Conservation (phyloP, 2,797 vertebrate genomes). For the Siniperca undulata region DNA sequence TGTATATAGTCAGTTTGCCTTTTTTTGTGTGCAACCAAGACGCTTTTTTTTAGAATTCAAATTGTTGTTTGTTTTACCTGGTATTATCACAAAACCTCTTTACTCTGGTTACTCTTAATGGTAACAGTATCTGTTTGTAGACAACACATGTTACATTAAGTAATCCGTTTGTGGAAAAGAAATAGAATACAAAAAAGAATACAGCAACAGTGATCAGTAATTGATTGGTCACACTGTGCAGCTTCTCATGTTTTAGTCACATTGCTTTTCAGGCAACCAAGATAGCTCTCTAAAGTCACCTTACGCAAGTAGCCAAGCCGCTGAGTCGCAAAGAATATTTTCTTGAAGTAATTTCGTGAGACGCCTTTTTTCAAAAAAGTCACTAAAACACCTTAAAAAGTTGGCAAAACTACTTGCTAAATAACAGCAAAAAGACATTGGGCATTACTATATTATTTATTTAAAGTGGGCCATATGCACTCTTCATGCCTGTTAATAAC, state of each 20-base stretch:
- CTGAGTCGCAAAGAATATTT: neutral
- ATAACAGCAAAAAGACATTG: neutral
- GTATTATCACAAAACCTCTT: too few relatives aligned
- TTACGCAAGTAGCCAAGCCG: neutral
- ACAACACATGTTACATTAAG: neutral
- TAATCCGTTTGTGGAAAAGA: neutral
- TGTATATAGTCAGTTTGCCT: neutral
- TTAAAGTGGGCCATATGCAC: neutral
- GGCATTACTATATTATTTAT: neutral
- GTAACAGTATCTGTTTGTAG: neutral
- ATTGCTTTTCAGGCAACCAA: neutral
- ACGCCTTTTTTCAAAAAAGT: neutral
- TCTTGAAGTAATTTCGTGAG: neutral
- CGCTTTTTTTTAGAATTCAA: too few relatives aligned
- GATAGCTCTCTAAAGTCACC: neutral
- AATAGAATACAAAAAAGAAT: neutral
- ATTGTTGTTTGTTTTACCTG: too few relatives aligned
- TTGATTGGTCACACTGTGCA: neutral
- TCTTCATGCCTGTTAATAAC: constrained; percentile 2
- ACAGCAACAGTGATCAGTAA: neutral
- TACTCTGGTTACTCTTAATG: too few relatives aligned
- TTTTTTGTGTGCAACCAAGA: neutral
- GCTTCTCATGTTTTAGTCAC: neutral
- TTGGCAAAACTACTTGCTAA: neutral
- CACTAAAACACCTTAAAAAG: neutral